Evolutionary conservation across 1,140 invertebrate genomes (phyloP).

Genomic region (Pollicipes pollicipes): DNA sequence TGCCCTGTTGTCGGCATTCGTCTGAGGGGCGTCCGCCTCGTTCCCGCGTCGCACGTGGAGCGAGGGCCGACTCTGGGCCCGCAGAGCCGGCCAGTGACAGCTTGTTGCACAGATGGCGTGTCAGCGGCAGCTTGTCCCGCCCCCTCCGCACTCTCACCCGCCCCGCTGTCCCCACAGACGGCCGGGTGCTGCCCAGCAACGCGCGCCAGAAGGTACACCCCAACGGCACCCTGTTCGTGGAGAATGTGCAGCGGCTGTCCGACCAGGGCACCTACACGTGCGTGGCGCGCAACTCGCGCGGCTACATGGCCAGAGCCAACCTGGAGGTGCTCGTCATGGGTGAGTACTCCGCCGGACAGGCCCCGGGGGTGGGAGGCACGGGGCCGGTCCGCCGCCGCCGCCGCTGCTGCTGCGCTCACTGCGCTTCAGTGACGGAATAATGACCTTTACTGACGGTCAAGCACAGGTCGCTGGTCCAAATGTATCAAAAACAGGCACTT

Average conservation of each 20-base stretch:
- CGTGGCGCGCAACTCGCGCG: slow-evolving; percentile 73
- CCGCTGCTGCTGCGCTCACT: no score
- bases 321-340: slow-evolving; percentile 91
- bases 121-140: neutral
- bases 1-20: neutral
- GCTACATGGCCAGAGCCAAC: slow-evolving; percentile 63
- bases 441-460: no score
- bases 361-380: no score
- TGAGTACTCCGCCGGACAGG: slow-evolving; percentile 32
- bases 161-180: slow-evolving; percentile 28
- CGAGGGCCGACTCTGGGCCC: no score
- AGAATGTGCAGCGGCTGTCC: slow-evolving; percentile 73
- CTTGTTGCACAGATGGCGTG: neutral
- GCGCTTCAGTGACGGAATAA: no score
- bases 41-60: neutral
- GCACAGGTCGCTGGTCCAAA: no score
- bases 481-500: no score
- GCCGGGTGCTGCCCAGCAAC: slow-evolving; percentile 70
- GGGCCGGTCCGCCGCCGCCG: no score
- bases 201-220: slow-evolving; percentile 84
- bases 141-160: neutral
- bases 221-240: slow-evolving; percentile 82
- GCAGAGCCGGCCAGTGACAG: no score
- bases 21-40: neutral
- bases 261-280: slow-evolving; percentile 91